Percentiles rank a stretch among this genome's conserved stretches.
Evolutionary conservation across 2,797 vertebrate genomes (phyloP).

Genomic region (Sebastes cheni): DNA sequence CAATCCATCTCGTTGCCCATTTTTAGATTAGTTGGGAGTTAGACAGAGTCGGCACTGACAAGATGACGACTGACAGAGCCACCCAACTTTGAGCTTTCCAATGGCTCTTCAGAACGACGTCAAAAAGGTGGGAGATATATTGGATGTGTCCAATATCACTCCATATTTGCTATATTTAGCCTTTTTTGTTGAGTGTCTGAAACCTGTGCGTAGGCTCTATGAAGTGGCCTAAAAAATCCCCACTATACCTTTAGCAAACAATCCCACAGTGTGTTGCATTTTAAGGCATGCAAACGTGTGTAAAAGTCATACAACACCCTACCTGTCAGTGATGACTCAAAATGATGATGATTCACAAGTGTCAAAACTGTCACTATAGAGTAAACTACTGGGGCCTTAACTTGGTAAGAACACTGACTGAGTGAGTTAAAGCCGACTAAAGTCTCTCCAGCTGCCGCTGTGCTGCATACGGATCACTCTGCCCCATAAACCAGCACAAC

Average conservation of each 20-base stretch:
- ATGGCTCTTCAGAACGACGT: too few relatives aligned
- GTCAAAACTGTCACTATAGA: background rate
- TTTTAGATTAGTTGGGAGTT: too few relatives aligned
- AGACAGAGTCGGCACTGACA: too few relatives aligned
- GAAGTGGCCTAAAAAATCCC: too few relatives aligned
- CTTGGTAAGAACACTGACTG: background rate
- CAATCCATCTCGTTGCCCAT: too few relatives aligned
- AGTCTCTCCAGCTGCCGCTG: conserved; percentile 24
- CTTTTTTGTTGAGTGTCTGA: background rate
- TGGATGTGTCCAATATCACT: background rate
- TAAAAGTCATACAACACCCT: background rate
- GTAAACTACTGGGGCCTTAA: background rate
- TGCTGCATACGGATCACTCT: background rate
- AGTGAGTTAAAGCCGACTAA: background rate
- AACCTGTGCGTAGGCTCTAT: too few relatives aligned
- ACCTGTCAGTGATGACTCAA: background rate
- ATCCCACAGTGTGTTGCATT: background rate
- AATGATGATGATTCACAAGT: background rate
- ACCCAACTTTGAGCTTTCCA: too few relatives aligned
- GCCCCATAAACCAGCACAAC: conserved; percentile 45
- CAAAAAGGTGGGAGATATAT: background rate
- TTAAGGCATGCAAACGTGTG: background rate
- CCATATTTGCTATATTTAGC: background rate
- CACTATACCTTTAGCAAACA: background rate
- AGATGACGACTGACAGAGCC: too few relatives aligned